These are phyloP conservation scores for Oreochromis niloticus DNA, from an alignment of 2,113 vertebrate genomes.

Conservation along the genomic window DNA sequence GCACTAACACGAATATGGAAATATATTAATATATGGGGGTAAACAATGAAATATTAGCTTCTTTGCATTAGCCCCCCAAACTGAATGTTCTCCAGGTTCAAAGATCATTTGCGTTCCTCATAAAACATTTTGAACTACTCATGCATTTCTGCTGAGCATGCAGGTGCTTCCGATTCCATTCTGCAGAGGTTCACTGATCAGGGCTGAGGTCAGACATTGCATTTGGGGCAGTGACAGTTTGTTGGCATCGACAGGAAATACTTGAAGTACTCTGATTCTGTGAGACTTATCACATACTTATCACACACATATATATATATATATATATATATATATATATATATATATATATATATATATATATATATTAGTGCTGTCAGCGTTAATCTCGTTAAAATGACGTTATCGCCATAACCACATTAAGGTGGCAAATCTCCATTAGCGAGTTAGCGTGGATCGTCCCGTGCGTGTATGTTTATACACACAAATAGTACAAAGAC, in stretches of 20 bases:
- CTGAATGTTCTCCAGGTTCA: neutral
- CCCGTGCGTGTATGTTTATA: too few relatives aligned
- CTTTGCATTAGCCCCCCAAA: neutral
- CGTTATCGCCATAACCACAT: too few relatives aligned
- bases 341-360: too few relatives aligned
- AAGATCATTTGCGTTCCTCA: neutral
- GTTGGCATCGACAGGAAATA: neutral
- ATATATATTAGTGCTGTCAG: too few relatives aligned
- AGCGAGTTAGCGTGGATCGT: too few relatives aligned
- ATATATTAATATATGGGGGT: neutral
- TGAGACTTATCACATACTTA: neutral
- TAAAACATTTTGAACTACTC: neutral
- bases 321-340: too few relatives aligned
- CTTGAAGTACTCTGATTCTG: neutral
- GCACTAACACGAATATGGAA: neutral
- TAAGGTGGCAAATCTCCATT: too few relatives aligned
- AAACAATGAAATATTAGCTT: neutral
- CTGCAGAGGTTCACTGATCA: neutral
- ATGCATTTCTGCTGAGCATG: constrained; percentile 3
- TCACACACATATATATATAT: too few relatives aligned
- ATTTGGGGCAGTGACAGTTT: neutral
- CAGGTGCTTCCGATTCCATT: neutral
- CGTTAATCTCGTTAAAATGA: too few relatives aligned
- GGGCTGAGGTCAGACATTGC: neutral
- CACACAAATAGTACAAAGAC: neutral